Conservation (phyloP, 2,797 vertebrate species). For the Coendou prehensilis region DNA sequence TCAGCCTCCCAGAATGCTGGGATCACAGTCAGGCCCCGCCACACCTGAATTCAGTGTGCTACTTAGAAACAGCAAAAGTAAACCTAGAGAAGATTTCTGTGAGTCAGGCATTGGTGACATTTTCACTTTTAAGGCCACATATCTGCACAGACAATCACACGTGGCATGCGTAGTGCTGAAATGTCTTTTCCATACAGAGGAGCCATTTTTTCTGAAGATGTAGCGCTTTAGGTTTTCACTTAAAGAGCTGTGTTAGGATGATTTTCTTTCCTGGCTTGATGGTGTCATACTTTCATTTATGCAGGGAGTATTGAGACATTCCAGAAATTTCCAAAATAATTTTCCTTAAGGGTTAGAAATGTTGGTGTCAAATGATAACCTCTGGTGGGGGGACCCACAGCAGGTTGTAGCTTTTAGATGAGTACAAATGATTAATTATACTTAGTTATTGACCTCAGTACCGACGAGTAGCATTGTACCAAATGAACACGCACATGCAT, state of each 20-base stretch:
- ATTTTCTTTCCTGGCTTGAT: neutral
- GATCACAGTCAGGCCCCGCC: neutral
- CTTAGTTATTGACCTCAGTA: neutral
- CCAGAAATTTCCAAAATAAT: neutral
- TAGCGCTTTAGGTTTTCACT: neutral
- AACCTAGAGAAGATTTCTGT: neutral
- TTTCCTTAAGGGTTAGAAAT: neutral
- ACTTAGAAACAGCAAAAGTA: neutral
- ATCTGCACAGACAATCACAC: neutral
- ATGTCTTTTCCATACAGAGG: no score
- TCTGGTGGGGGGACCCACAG: neutral
- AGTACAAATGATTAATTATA: neutral
- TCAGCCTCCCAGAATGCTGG: neutral
- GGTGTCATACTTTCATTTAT: neutral
- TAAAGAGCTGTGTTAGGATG: neutral
- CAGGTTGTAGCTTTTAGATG: neutral
- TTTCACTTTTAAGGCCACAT: neutral
- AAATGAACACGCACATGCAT: neutral
- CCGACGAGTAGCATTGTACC: no score
- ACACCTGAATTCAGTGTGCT: neutral
- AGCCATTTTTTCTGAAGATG: no score
- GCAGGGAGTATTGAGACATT: neutral
- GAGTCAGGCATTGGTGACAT: neutral
- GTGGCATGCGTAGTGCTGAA: no score
- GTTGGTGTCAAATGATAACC: neutral